Base-by-base conservation (phyloP, 2,113 vertebrate species). In the Eulacestoma nigropectus region DNA sequence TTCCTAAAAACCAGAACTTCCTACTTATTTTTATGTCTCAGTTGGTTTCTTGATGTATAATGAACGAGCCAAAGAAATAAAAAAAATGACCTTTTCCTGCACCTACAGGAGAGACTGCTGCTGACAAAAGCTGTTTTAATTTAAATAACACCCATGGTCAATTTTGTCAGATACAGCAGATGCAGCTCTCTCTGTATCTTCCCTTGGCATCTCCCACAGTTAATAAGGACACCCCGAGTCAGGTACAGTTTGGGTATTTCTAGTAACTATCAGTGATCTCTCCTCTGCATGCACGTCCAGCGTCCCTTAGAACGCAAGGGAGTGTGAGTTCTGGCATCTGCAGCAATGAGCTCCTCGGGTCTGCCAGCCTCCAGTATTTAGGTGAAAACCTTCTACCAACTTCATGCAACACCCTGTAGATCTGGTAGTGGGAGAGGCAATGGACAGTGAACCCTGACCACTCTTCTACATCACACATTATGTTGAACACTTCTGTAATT, bases 341-440 rank as follows among this genome's bases (percentile, higher is more conserved):
- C n/a, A 64, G 7, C 25, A 35, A 30, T 20, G 23, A 68, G 22
- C 37, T 72, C 46, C n/a, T 77, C 0, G 0, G 33, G 8, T 39
- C 56, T 75, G 56, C 20, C 65, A 62, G 46, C 6, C 49, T 52
- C 9, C 39, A 39, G 7, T 4, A 37, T 16, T 37, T 9, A 41
- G 27, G 11, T 3, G 21, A 47, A 89, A 91, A 77, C 26, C 15
- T 84, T 41, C 59, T 44, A 20, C 30, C 35, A 93, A 3, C 52
- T 50, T 46, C 33, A n/a, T 19, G 10, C 22, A 41, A 7, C 3
- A 13, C 26, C 16, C 60, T 68, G 42, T 3, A 59, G 23, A 10
- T 59, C 50, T 67, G 46, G 10, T 5, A 42, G 33, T 10, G 25
- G 39, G 68, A 78, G 17, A 70, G n/a, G n/a, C 55, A 87, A 47